Percentiles rank a stretch among this genome's conserved stretches.
These are phyloP conservation scores for Holothuria scabra DNA, from an alignment of 53 echinoderm and acorn worm genomes.

Conservation along the genomic window DNA sequence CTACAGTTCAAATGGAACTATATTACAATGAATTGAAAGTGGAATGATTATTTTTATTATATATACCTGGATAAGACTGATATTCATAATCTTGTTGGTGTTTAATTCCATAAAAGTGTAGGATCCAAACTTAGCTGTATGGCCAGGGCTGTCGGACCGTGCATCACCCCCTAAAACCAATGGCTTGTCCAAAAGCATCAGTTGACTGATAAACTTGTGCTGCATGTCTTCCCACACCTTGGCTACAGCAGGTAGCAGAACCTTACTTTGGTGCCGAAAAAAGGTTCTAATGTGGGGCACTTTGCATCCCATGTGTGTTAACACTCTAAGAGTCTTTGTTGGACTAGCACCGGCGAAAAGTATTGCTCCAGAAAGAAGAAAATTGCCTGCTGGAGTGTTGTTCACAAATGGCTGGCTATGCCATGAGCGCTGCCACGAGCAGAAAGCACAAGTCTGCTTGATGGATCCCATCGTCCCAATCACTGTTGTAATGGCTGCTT, in stretches of 20 bases:
- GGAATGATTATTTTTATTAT: too few species aligned
- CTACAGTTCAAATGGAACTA: neutral
- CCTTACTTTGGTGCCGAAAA: constrained; percentile 35
- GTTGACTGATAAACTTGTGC: neutral
- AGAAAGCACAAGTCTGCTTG: constrained; percentile 21
- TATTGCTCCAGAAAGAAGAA: constrained; percentile 57
- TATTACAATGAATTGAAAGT: neutral
- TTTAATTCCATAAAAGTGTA: constrained; percentile 60
- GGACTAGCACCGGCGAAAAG: constrained; percentile 60
- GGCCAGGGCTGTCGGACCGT: constrained; percentile 59
- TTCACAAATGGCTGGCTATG: constrained; percentile 43
- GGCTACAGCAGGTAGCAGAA: constrained; percentile 51
- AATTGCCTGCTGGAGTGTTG: constrained; percentile 53
- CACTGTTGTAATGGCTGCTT: neutral
- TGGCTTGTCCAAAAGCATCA: neutral
- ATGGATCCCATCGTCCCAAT: constrained; percentile 17
- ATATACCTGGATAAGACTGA: constrained; percentile 66
- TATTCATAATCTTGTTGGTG: constrained; percentile 54
- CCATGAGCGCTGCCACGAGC: constrained; percentile 23
- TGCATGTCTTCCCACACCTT: constrained; percentile 36
- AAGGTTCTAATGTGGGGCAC: constrained; percentile 21
- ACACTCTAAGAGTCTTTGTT: constrained; percentile 43
- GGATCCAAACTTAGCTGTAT: constrained; percentile 61
- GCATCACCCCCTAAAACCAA: constrained; percentile 62
- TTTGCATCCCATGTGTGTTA: constrained; percentile 46